Base-by-base conservation (phyloP, 1,140 invertebrate species). In the Laodelphax striatellus region DNA sequence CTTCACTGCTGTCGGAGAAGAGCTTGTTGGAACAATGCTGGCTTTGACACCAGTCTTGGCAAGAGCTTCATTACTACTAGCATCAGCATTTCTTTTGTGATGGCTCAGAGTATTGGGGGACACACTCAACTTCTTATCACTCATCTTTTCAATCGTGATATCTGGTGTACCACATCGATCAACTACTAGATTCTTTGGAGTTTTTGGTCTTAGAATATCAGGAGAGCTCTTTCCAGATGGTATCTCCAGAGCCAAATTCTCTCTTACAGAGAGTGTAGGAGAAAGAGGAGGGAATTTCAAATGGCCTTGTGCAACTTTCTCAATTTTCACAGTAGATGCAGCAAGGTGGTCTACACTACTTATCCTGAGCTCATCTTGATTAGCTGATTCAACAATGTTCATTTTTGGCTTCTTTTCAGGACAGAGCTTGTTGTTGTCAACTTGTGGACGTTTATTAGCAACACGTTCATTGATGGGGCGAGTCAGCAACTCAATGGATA, bases 401-500 rank as follows among this genome's bases (percentile, higher is more conserved):
- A 38, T 38, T 17, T 17, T 50, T 10, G 46, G 8, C 21, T 17
- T 19, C n/a, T 50, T 50, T 50, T 50, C 46, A 50, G 46, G 16
- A 22, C 16, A 50, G 11, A 14, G 16, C 21, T 50, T 50, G 1
- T 50, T 17, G 59, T 60, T 24, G 55, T 60, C 59, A 16, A 14
- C 41, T n/a, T n/a, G 52, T 4, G 54, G 54, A n/a, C 53, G 17
- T 54, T 60, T 55, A 13, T 17, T 28, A n/a, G 54, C 10, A 55
- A n/a, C 38, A 8, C 41, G 31, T 31, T 60, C 34, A 21, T 55
- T 54, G n/a, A 34, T 6, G 13, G 59, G 59, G 42, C 42, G 10
- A 8, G 59, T 58, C 61, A 66, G 66, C 19, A 69, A 42, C 44
- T 69, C 65, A 14, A 69, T 69, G 5, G 66, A 68, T 11, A 69